Evolutionary conservation across 2,113 vertebrate genomes (phyloP), one percentile per base, ranked within the genome.

Genomic region (Hystrix cristata): DNA sequence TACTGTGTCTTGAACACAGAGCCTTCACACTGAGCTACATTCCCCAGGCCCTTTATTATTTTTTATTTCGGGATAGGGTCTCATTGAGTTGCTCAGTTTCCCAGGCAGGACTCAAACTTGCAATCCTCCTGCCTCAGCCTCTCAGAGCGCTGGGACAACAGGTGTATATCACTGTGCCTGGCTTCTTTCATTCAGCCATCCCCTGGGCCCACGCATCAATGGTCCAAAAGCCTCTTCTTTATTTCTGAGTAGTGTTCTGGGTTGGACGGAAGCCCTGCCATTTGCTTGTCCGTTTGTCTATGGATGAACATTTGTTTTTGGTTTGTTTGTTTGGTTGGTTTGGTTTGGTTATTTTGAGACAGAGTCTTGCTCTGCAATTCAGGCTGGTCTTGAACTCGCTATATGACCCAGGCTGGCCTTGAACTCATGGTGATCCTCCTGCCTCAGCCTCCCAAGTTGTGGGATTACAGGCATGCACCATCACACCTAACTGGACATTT

Each of bases 231-330:
- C 51, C 51, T 29, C 48, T 79, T 79, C 11, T 1, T 34, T 14
- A 16, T 16, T 2, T 13, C 18, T 59, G 60, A 79, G 16, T 0
- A 10, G 25, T 3, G 1, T 29, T 34, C 72, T 16, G 12, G 38
- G 6, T 10, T 4, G 13, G n/a, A 14, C 1, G 7, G n/a, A 59
- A n/a, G 25, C 31, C 43, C 38, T 2, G 2, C 3, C 1, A 0
- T 12, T 31, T 57, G 60, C 46, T 11, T 19, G 8, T 7, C 59
- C 43, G 5, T 64, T 69, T 0, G 0, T 55, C 53, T 0, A 1
- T 64, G n/a, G n/a, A 21, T 10, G 10, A 59, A 65, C 38, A 0
- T 34, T 48, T 5, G 55, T 6, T 9, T 2, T 4, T 3, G 21
- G 21, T n/a, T 79, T 67, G 27, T 12, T 3, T 38, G 38, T 38